Evolutionary conservation across 2,888 invertebrate species (phyloP), one percentile per base, ranked within the genome.

Genomic region (Synergus umbraculus): DNA sequence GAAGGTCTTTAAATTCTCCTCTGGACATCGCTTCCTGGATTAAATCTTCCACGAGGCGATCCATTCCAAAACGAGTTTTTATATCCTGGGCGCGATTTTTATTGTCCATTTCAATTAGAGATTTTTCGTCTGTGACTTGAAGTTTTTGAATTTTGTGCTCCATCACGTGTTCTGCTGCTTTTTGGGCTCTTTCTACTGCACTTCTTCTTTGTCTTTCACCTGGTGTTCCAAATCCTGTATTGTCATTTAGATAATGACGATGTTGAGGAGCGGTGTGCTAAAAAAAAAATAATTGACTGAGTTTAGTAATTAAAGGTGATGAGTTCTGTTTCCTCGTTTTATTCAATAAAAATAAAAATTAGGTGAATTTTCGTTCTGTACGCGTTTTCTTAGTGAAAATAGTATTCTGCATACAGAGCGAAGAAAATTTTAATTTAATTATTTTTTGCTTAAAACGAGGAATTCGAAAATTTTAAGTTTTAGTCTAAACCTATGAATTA

Each of bases 21-120:
- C 95, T 96, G 0, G 96, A 95, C 95, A 98, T 98, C 0, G 98
- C 96, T 89, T 98, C 97, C 87, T 97, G 97, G 84, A 98, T 98
- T 81, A 97, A 93, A 93, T 98, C 98, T 91, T 98, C 98, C 0
- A 98, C 98, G 0, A 98, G 93, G 78, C 98, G 95, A 83, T 98
- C 98, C 87, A 97, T 96, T 0, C 97, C 97, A 89, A 95, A 95
- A 82, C 94, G 86, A 4, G 93, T 88, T 76, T 90, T 89, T 46
- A 90, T 86, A 81, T 91, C 88, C 82, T 89, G 87, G 2, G 90
- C 89, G 43, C 80, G 85, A 43, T 82, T 84, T 67, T 89, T 88
- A 10, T 22, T 65, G 78, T 89, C 89, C 83, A 85, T 86, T 12
- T 89, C 90, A 15, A 88, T 80, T 29, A 91, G 84, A 46, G 87